These are phyloP conservation scores for Sebastiscus tertius DNA, from an alignment of 2,797 vertebrate species.

Conservation along the genomic window DNA sequence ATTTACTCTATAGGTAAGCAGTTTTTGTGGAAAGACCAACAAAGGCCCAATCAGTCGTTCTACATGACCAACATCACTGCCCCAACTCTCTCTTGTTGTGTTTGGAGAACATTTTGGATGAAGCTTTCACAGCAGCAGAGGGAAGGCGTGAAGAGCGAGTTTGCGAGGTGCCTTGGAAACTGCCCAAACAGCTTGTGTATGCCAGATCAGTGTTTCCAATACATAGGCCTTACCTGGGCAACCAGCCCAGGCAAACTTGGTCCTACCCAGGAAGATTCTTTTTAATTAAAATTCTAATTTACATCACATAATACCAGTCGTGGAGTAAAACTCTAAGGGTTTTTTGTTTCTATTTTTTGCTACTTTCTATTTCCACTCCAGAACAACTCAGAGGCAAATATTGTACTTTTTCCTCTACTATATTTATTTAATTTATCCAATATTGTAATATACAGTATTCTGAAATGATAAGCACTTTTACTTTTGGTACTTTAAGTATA, in stretches of 20 bases:
- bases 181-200: conserved; percentile 54
- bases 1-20: neutral
- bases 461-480: neutral
- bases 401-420: neutral
- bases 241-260: conserved; percentile 53
- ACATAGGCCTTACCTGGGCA: conserved; percentile 58
- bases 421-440: neutral
- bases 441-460: neutral
- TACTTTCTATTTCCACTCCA: neutral
- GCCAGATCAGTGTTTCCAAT: conserved; percentile 65
- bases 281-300: conserved; percentile 51
- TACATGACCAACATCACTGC: conserved; percentile 9
- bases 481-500: neutral
- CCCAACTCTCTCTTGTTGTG: conserved; percentile 25
- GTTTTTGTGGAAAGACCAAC: conserved; percentile 21
- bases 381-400: neutral
- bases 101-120: conserved; percentile 44
- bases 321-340: neutral
- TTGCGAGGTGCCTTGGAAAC: conserved; percentile 64
- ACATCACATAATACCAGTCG: conserved; percentile 29
- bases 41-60: conserved; percentile 1
- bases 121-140: conserved; percentile 43
- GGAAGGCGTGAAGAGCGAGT: conserved; percentile 48
- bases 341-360: neutral
- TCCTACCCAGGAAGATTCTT: conserved; percentile 38